Conservation (phyloP, 2,888 invertebrate species). For the Nasonovia ribisnigri region DNA sequence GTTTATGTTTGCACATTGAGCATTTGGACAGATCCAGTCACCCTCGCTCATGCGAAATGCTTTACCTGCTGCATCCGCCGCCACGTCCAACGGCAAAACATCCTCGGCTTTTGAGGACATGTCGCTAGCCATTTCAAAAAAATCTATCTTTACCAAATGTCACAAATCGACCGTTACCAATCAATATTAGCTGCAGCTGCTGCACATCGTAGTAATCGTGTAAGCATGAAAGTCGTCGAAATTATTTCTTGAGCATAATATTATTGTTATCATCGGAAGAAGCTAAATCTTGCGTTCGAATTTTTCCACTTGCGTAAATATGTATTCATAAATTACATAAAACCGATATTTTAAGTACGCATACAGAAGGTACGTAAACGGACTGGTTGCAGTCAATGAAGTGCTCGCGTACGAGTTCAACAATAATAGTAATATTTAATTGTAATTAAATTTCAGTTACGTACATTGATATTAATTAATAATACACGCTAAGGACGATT, state of each 20-base stretch:
- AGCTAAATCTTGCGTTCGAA: not conserved
- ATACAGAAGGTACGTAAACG: not conserved
- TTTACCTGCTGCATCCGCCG: slow-evolving; percentile 62
- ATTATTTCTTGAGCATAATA: slow-evolving; percentile 21
- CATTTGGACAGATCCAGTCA: slow-evolving; percentile 78
- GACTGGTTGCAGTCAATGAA: not conserved
- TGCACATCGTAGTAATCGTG: not conserved
- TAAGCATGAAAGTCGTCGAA: not conserved
- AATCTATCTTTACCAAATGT: not conserved
- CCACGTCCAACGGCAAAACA: slow-evolving; percentile 29
- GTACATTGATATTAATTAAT: not conserved
- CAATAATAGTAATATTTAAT: not conserved
- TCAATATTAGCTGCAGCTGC: slow-evolving; percentile 20
- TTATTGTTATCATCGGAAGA: not conserved
- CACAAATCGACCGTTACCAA: not conserved
- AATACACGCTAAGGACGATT: not conserved
- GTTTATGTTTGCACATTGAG: slow-evolving; percentile 90
- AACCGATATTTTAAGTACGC: not conserved
- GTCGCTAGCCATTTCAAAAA: slow-evolving; percentile 36
- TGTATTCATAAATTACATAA: not conserved
- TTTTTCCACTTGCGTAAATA: not conserved
- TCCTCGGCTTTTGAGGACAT: slow-evolving; percentile 43
- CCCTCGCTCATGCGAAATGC: slow-evolving; percentile 71
- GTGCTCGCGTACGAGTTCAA: not conserved
- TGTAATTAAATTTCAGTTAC: not conserved